phyloP scores from a whole-genome alignment of 2,888 invertebrate species.

The Eupithecia abbreviata region DNA sequence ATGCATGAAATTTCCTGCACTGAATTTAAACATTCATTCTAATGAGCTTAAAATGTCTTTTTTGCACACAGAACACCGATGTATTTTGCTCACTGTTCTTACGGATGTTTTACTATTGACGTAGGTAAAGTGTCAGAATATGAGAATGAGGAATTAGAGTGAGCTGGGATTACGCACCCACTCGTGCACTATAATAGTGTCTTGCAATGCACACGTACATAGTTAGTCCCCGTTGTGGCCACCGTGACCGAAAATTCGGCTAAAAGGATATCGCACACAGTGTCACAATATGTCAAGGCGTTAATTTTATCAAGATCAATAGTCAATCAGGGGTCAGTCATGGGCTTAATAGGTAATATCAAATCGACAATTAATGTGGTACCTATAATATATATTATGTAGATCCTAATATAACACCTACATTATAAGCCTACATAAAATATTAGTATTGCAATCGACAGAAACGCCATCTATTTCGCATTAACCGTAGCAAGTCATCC shows the following conservation, averaged over 20 bases:
- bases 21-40: neutral
- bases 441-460: neutral
- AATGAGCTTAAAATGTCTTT: neutral
- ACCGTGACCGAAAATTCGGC: too few relatives aligned
- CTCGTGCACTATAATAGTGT: too few relatives aligned
- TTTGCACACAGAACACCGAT: neutral
- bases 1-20: neutral
- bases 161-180: neutral
- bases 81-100: neutral
- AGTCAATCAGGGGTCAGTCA: neutral
- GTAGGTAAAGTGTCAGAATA: too few relatives aligned
- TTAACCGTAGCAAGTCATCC: neutral
- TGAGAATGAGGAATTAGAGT: too few relatives aligned
- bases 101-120: neutral
- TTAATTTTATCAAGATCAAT: neutral
- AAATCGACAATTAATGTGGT: too few relatives aligned
- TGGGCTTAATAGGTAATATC: too few relatives aligned
- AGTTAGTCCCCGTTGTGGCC: too few relatives aligned
- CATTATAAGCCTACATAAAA: too few relatives aligned
- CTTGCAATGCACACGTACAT: too few relatives aligned
- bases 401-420: too few relatives aligned
- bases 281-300: neutral
- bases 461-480: neutral
- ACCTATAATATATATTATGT: too few relatives aligned
- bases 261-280: too few relatives aligned